Conservation (phyloP, 2,888 invertebrate species). For the Linnaemya vulpina region DNA sequence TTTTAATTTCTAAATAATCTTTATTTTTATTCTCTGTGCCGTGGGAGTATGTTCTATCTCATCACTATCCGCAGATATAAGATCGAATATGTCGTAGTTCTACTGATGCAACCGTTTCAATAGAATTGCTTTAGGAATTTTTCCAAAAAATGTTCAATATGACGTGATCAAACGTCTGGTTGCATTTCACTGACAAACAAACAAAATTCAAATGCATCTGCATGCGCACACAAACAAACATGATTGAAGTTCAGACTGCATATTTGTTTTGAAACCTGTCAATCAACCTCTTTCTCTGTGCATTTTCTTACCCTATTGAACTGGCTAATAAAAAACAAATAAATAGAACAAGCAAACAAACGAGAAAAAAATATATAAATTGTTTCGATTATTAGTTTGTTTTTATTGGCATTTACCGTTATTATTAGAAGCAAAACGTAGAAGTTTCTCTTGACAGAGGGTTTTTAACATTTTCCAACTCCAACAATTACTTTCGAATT, state of each 20-base stretch:
- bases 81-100: no score
- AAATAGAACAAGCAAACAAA: background rate
- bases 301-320: background rate
- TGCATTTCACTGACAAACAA: background rate
- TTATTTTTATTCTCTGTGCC: no score
- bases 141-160: background rate
- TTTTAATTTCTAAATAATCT: no score
- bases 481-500: constrained; percentile 70
- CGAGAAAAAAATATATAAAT: constrained; percentile 10
- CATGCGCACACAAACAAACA: background rate
- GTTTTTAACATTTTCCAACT: constrained; percentile 60
- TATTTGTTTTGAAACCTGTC: constrained; percentile 60
- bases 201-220: background rate
- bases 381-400: constrained; percentile 53
- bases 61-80: no score
- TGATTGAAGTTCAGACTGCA: background rate
- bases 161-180: background rate
- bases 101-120: no score
- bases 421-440: constrained; percentile 36
- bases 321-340: constrained; percentile 41
- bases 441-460: constrained; percentile 26
- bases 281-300: constrained; percentile 35
- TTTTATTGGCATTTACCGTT: constrained; percentile 41
- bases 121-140: no score
- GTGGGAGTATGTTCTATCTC: no score